phyloP scores from a whole-genome alignment of 1,140 invertebrate genomes.

The Pteromalus puparum region DNA sequence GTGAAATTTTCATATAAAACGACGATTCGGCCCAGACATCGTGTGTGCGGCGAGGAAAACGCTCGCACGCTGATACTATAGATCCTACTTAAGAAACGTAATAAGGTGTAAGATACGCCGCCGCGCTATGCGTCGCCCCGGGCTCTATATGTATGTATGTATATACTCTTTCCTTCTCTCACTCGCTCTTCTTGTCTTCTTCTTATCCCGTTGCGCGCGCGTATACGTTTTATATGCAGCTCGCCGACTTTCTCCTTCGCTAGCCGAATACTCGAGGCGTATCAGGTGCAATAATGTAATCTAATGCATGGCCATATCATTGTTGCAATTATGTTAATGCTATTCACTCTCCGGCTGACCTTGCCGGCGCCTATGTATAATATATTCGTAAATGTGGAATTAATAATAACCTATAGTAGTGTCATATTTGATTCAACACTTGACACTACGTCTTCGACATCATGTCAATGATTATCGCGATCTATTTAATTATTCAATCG shows the following conservation, averaged over 20 bases:
- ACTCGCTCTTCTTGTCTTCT: background rate
- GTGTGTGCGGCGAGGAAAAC: conserved; percentile 17
- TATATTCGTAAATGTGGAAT: too few species aligned
- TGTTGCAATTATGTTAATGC: conserved; percentile 9
- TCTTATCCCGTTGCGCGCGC: background rate
- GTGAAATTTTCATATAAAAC: conserved; percentile 69
- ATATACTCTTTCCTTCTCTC: background rate
- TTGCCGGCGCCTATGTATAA: background rate
- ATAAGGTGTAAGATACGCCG: conserved; percentile 67
- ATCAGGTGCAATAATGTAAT: background rate
- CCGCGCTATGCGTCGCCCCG: conserved; percentile 56
- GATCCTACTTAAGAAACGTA: conserved; percentile 67
- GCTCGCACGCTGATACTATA: conserved; percentile 32
- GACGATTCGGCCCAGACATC: conserved; percentile 48
- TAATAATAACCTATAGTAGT: background rate
- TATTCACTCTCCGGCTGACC: background rate
- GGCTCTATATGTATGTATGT: conserved; percentile 1
- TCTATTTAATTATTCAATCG: too few species aligned
- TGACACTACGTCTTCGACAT: too few species aligned
- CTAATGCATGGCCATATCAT: background rate
- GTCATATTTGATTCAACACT: too few species aligned
- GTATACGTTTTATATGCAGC: background rate
- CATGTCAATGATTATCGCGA: too few species aligned
- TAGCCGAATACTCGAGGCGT: background rate
- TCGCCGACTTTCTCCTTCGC: background rate